Evolutionary conservation across 2,113 vertebrate species (phyloP).

Genomic region (Austrofundulus limnaeus): DNA sequence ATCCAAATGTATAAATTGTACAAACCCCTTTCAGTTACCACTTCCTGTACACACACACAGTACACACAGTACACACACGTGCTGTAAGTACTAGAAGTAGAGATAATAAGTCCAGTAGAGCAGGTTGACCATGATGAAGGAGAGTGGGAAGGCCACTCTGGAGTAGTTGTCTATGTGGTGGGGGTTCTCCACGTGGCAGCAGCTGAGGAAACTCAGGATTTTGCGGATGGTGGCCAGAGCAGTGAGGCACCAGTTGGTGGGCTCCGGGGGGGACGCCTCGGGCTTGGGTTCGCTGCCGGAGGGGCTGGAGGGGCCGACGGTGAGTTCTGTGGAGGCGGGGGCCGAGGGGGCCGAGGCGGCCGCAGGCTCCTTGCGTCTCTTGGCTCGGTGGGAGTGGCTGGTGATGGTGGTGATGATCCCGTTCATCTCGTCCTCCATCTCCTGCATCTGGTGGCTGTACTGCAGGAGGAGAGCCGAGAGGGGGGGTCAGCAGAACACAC

Average conservation of each 20-base stretch:
- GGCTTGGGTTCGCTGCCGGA: slow-evolving; percentile 67
- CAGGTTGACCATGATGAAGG: slow-evolving; percentile 89
- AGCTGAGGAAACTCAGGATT: slow-evolving; percentile 78
- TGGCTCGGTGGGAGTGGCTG: slow-evolving; percentile 63
- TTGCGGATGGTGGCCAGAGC: slow-evolving; percentile 75
- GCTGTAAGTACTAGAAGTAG: slow-evolving; percentile 80
- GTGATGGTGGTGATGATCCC: slow-evolving; percentile 82
- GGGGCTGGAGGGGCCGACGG: slow-evolving; percentile 67
- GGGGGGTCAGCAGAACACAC: too few relatives aligned
- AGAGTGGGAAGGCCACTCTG: slow-evolving; percentile 86
- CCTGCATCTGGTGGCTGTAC: slow-evolving; percentile 77
- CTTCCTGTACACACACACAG: slow-evolving; percentile 51
- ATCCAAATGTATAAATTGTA: slow-evolving; percentile 36
- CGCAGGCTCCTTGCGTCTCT: slow-evolving; percentile 67
- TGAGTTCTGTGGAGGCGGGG: slow-evolving; percentile 52
- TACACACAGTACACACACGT: slow-evolving; percentile 42
- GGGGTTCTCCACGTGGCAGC: slow-evolving; percentile 87
- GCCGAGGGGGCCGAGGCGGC: slow-evolving; percentile 37
- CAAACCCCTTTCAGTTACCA: slow-evolving; percentile 40
- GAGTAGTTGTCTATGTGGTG: slow-evolving; percentile 94
- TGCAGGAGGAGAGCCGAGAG: slow-evolving; percentile 19
- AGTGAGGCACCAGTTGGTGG: slow-evolving; percentile 66
- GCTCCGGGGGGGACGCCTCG: slow-evolving; percentile 63
- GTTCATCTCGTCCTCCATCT: slow-evolving; percentile 83
- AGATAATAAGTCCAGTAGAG: slow-evolving; percentile 93